Evolutionary conservation across 1,140 invertebrate species (phyloP).

Genomic region (Chrysoperla carnea): DNA sequence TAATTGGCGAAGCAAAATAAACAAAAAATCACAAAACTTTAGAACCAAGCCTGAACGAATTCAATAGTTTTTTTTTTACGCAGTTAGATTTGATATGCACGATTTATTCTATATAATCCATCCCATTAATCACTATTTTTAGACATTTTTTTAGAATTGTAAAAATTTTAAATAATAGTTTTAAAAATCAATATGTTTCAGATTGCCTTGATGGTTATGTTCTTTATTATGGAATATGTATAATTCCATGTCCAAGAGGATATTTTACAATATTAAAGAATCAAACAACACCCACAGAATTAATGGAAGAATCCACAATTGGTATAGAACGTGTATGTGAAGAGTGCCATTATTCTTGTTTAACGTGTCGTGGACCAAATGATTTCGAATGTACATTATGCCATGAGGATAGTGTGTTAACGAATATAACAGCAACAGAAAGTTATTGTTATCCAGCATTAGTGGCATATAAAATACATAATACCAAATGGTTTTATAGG

Average conservation of each 20-base stretch:
- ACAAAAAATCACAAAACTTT: too few species aligned
- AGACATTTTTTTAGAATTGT: neutral
- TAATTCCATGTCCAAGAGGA: neutral
- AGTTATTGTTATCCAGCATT: conserved; percentile 22
- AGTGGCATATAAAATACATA: conserved; percentile 14
- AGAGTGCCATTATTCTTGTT: conserved; percentile 38
- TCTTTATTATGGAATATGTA: neutral
- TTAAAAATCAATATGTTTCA: neutral
- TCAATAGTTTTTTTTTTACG: too few species aligned
- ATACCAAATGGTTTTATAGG: conserved; percentile 17
- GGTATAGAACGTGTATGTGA: conserved; percentile 9
- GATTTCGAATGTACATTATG: conserved; percentile 35
- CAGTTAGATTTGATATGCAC: too few species aligned
- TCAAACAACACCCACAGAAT: neutral
- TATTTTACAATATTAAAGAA: neutral
- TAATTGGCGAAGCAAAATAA: too few species aligned
- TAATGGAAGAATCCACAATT: conserved; percentile 4
- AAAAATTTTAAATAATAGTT: neutral
- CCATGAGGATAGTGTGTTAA: conserved; percentile 27
- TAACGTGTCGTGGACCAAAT: conserved; percentile 29
- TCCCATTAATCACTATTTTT: neutral
- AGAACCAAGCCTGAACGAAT: too few species aligned
- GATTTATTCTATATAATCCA: too few species aligned
- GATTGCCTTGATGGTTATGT: neutral
- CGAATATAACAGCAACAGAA: conserved; percentile 11